A percentile compares a stretch with the other conserved stretches of the same genome.
These are phyloP conservation scores for Microctenopoma stevenorrisi DNA, from an alignment of 2,797 vertebrate species.

Conservation along the genomic window DNA sequence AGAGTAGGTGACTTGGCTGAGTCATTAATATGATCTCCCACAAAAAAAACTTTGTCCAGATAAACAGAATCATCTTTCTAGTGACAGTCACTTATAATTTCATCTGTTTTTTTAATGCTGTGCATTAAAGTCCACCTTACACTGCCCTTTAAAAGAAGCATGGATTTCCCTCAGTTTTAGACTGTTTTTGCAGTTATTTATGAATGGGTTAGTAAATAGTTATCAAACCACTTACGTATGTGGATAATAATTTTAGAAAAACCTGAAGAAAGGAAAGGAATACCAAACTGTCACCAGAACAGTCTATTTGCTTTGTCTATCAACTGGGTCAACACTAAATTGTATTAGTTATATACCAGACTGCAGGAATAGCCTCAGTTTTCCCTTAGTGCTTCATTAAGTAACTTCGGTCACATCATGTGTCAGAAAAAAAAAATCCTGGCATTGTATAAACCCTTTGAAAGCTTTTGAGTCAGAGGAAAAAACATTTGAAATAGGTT, in stretches of 20 bases:
- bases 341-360: slow-evolving; percentile 31
- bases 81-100: too few relatives aligned
- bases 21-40: too few relatives aligned
- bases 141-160: not conserved
- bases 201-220: not conserved
- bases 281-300: not conserved
- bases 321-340: not conserved
- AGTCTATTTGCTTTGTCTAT: not conserved
- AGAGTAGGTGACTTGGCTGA: too few relatives aligned
- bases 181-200: not conserved
- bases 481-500: slow-evolving; percentile 67
- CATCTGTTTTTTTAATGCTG: not conserved
- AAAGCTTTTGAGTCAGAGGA: slow-evolving; percentile 41
- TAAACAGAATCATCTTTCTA: too few relatives aligned
- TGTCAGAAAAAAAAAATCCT: slow-evolving; percentile 50
- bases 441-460: slow-evolving; percentile 66
- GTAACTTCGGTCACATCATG: slow-evolving; percentile 65
- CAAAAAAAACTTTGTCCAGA: too few relatives aligned
- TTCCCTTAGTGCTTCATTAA: slow-evolving; percentile 61
- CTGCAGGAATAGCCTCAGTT: slow-evolving; percentile 35
- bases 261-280: not conserved
- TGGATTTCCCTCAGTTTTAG: not conserved
- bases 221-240: not conserved
- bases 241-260: not conserved
- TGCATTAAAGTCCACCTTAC: not conserved